Evolutionary conservation across 2,113 vertebrate genomes (phyloP).

Genomic region (Agapornis roseicollis): DNA sequence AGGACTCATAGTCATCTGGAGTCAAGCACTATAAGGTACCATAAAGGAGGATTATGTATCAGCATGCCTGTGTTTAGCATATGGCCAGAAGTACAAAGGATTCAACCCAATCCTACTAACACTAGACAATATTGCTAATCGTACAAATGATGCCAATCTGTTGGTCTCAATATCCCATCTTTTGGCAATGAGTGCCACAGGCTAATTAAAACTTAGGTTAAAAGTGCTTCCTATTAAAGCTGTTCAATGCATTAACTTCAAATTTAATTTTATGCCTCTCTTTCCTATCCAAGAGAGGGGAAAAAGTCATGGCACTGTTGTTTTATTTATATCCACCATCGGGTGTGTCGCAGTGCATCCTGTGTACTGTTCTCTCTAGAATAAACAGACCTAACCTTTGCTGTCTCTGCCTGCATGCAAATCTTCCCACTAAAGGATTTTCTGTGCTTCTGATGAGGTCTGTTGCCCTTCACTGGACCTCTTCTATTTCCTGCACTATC

Average conservation of each 20-base stretch:
- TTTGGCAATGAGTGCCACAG: neutral
- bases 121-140: neutral
- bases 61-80: neutral
- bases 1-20: neutral
- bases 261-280: conserved; percentile 24
- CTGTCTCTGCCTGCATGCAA: conserved; percentile 21
- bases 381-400: conserved; percentile 60
- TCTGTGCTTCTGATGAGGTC: conserved; percentile 37
- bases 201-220: conserved; percentile 54
- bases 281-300: neutral
- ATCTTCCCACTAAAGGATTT: conserved; percentile 28
- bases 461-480: conserved; percentile 41
- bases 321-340: conserved; percentile 12
- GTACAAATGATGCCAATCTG: neutral
- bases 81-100: neutral
- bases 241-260: conserved; percentile 20
- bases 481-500: conserved; percentile 28
- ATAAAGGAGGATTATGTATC: neutral
- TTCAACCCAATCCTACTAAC: neutral
- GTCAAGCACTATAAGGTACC: neutral
- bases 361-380: conserved; percentile 18
- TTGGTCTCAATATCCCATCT: conserved; percentile 7
- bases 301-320: neutral
- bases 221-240: conserved; percentile 40
- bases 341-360: neutral